phyloP scores from a whole-genome alignment of 2,113 vertebrate species.

The Emydocephalus ijimae region DNA sequence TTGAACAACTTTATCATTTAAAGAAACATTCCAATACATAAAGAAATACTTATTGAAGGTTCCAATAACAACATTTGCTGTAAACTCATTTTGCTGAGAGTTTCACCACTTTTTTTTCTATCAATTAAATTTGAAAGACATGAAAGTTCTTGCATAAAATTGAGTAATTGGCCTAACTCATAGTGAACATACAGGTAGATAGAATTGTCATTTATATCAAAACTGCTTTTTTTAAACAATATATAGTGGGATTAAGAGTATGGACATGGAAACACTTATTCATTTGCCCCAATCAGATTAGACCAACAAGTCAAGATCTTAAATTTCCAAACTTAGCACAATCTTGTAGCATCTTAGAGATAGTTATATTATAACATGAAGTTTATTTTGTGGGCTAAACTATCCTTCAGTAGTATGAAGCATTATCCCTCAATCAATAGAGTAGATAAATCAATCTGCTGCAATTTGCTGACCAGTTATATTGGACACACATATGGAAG shows the following conservation, averaged over 20 bases:
- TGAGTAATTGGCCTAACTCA: background rate
- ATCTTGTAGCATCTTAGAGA: background rate
- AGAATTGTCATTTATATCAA: background rate
- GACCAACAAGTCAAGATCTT: background rate
- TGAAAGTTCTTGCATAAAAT: background rate
- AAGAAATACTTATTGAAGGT: background rate
- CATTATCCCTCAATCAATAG: background rate
- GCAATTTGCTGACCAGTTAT: background rate
- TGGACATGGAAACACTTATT: background rate
- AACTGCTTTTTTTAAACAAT: background rate
- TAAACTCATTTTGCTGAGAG: background rate
- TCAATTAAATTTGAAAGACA: background rate
- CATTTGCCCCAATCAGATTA: background rate
- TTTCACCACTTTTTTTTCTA: background rate
- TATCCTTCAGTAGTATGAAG: background rate
- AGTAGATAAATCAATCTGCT: background rate
- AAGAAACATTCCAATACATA: background rate
- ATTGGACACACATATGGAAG: background rate
- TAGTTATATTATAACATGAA: background rate
- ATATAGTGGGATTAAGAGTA: background rate
- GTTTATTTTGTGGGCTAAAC: background rate
- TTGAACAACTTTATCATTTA: background rate
- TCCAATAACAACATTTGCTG: background rate
- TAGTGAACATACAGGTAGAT: background rate
- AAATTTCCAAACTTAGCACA: background rate